A percentile compares a stretch with the other conserved stretches of the same genome.
Conservation (phyloP, 2,797 vertebrate species). For the Rhinichthys osculus region DNA sequence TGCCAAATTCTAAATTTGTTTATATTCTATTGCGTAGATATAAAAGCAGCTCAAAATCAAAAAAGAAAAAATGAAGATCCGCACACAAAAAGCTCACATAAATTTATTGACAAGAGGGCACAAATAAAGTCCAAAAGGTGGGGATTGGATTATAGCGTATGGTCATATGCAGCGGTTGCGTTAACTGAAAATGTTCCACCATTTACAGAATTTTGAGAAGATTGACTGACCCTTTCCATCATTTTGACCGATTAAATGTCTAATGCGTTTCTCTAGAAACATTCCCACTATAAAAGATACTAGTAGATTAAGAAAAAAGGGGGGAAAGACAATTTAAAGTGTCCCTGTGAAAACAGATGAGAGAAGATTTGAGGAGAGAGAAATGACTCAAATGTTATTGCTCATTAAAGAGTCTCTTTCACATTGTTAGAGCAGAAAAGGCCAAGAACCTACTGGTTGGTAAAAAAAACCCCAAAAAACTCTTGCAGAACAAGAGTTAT, state of each 20-base stretch:
- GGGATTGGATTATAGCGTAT: neutral
- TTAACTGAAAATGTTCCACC: neutral
- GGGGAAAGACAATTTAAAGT: neutral
- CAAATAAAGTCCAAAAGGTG: no score
- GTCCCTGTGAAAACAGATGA: neutral
- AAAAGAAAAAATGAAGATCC: no score
- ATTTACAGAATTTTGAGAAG: constrained; percentile 1
- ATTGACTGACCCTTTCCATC: neutral
- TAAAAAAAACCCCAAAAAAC: neutral
- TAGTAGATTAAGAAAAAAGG: neutral
- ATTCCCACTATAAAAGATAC: neutral
- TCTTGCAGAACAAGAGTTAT: neutral
- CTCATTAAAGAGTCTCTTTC: constrained; percentile 6
- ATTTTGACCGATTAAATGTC: neutral
- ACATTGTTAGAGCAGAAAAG: neutral
- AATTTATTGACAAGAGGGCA: no score
- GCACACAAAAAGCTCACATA: no score
- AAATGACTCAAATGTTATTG: neutral
- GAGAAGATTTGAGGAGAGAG: neutral
- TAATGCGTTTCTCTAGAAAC: neutral
- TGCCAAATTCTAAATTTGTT: no score
- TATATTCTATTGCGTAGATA: no score
- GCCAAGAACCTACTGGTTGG: neutral
- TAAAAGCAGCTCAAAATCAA: no score
- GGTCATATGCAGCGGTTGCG: neutral